Evolutionary conservation across 2,113 vertebrate genomes (phyloP).

Genomic region (Myrmophylax atrothorax): DNA sequence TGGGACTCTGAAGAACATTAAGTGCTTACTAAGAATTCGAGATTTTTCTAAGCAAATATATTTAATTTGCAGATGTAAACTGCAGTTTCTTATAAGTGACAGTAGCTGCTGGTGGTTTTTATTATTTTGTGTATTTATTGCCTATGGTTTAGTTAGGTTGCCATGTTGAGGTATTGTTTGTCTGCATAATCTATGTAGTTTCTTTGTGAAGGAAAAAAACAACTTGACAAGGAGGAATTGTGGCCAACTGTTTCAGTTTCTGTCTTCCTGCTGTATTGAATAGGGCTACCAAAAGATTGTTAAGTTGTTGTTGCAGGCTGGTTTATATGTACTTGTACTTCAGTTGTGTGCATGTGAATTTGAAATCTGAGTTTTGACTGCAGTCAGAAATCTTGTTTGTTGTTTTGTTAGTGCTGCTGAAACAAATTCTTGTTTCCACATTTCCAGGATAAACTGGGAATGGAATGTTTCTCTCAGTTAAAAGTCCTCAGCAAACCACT

Average conservation of each 20-base stretch:
- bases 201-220: neutral
- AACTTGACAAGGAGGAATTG: neutral
- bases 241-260: neutral
- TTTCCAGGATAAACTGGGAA: constrained; percentile 81
- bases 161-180: neutral
- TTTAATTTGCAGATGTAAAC: neutral
- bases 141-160: neutral
- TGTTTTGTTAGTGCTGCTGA: neutral
- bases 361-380: neutral
- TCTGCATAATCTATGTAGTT: neutral
- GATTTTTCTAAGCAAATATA: neutral
- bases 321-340: neutral
- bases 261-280: neutral
- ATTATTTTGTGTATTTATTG: neutral
- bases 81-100: neutral
- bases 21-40: neutral
- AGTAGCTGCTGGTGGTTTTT: neutral
- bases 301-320: neutral
- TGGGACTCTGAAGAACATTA: neutral
- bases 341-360: neutral
- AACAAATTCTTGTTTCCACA: neutral
- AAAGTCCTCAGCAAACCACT: constrained; percentile 79
- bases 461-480: constrained; percentile 83
- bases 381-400: neutral
- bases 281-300: neutral